Evolutionary conservation across 2,113 vertebrate genomes (phyloP), one percentile per base, ranked within the genome.

Genomic region (Suncus etruscus): DNA sequence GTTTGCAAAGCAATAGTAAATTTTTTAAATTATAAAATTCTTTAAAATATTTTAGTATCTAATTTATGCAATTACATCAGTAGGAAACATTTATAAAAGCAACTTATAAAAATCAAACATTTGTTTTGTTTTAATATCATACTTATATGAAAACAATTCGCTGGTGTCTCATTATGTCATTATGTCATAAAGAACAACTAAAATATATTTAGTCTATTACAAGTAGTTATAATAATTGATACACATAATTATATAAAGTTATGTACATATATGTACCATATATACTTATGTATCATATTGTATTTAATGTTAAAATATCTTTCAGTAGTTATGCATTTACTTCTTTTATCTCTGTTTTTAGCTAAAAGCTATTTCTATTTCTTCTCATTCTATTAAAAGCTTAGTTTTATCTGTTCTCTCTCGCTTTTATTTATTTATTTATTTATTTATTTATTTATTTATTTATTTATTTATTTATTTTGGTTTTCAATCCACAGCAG

Each of bases 21-120:
- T 90, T 89, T 94, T 84, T 91, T 92, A 89, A 94, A 39, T 82
- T 93, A 68, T 39, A 83, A 85, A 84, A 8, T 73, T 1, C n/a
- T 54, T 4, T 93, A 68, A 82, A 74, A 86, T 89, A 54, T 69
- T 73, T 87, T 39, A 73, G 89, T 83, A 25, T 85, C 91, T 76
- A 91, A 91, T 68, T 27, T 7, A 65, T 88, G 25, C 68, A 87
- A 83, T 85, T 27, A 68, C 0, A 63, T n/a, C n/a, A 82, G 6
- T 51, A 32, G n/a, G 39, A 24, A 1, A 47, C 10, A 85, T 86
- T 85, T 72, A 70, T 66, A 81, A 90, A 90, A 90, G 83, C 9
- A 76, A 18, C 15, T 65, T 65, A 92, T 72, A 66, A 82, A 54
- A 73, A 14, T 86, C 3, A 65, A n/a, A 54, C 73, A 51, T 63